phyloP scores from a whole-genome alignment of 2,888 invertebrate genomes.

The Mycalesis mineus region DNA sequence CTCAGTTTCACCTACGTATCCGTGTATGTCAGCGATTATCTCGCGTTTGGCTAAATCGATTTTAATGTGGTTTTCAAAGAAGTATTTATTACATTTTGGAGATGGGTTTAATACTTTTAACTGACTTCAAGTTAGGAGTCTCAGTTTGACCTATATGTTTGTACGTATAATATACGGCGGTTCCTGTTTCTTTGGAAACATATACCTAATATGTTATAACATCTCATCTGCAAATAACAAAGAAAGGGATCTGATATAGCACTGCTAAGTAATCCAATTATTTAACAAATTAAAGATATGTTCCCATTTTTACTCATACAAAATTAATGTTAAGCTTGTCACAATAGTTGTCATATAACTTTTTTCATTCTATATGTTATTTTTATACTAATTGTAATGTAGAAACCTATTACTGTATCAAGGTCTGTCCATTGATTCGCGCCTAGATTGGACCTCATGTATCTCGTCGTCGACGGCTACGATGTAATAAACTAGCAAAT shows the following conservation, averaged over 20 bases:
- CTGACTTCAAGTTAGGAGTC: no score
- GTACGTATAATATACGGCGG: no score
- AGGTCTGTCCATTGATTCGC: conserved; percentile 43
- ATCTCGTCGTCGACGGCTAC: conserved; percentile 22
- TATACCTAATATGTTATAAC: no score
- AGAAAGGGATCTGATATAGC: neutral
- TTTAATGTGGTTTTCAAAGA: no score
- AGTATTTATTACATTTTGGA: no score
- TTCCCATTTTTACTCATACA: neutral
- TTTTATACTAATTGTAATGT: conserved; percentile 42
- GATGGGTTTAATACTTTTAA: no score
- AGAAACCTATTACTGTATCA: conserved; percentile 37
- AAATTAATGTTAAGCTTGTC: conserved; percentile 38
- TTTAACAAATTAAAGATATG: neutral
- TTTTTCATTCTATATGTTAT: conserved; percentile 47
- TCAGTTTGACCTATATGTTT: no score
- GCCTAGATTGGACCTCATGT: conserved; percentile 29
- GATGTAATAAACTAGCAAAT: conserved; percentile 34
- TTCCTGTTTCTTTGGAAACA: no score
- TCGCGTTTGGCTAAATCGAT: no score
- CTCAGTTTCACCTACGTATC: no score
- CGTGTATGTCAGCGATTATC: no score
- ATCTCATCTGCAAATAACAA: no score
- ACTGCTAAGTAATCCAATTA: neutral
- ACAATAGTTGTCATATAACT: conserved; percentile 43